A percentile compares a stretch with the other conserved stretches of the same genome.
Conservation (phyloP, 1,140 invertebrate species). For the Drosophila serrata region DNA sequence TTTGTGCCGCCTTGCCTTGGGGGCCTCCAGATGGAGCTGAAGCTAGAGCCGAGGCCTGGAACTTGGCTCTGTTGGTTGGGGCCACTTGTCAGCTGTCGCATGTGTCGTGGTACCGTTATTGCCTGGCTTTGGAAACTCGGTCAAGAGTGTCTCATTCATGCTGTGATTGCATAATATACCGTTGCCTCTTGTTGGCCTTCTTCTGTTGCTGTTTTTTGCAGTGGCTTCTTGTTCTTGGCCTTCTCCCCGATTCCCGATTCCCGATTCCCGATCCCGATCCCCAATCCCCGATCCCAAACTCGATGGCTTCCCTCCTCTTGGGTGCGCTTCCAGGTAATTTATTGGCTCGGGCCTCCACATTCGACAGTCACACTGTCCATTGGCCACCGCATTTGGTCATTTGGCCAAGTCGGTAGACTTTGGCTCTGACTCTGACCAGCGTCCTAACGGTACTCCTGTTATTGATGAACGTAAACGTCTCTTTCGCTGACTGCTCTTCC, state of each 20-base stretch:
- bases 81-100: constrained; percentile 78
- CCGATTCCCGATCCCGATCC: neutral
- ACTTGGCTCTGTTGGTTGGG: constrained; percentile 31
- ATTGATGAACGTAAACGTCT: constrained; percentile 73
- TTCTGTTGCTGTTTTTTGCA: constrained; percentile 26
- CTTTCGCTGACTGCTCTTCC: constrained; percentile 36
- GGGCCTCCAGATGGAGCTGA: constrained; percentile 11
- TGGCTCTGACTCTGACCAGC: constrained; percentile 14
- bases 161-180: constrained; percentile 85
- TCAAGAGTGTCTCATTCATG: constrained; percentile 85
- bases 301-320: constrained; percentile 46
- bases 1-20: constrained; percentile 29
- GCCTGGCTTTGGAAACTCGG: constrained; percentile 83
- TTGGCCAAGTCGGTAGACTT: constrained; percentile 47
- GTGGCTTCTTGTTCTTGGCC: constrained; percentile 45
- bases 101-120: constrained; percentile 78
- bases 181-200: constrained; percentile 62
- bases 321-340: constrained; percentile 77
- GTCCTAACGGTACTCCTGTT: constrained; percentile 70
- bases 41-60: constrained; percentile 22
- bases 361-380: constrained; percentile 70
- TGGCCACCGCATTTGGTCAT: constrained; percentile 64
- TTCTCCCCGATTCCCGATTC: constrained; percentile 32
- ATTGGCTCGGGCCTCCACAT: constrained; percentile 75
- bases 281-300: constrained; percentile 3